phyloP scores from a whole-genome alignment of 2,888 invertebrate species.

The Ormyrus nitidulus region DNA sequence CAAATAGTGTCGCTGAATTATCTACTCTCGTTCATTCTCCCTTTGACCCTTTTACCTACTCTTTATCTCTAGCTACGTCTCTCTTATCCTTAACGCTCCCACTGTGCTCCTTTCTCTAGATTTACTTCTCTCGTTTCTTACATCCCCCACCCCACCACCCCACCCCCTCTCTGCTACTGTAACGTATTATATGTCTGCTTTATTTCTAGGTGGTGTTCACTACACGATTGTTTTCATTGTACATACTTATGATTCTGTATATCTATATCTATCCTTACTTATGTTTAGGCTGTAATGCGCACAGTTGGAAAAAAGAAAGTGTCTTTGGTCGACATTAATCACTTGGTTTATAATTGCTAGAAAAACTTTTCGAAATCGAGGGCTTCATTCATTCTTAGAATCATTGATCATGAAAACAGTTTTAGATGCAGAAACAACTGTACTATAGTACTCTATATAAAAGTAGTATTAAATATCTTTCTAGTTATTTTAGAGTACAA shows the following conservation, averaged over 20 bases:
- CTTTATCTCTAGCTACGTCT: neutral
- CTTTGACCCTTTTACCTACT: conserved; percentile 24
- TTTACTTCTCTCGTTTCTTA: conserved; percentile 22
- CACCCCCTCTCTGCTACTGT: conserved; percentile 63
- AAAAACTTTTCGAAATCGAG: neutral
- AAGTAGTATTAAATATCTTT: no score
- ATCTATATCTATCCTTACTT: conserved; percentile 39
- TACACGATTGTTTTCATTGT: conserved; percentile 66
- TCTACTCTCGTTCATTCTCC: conserved; percentile 40
- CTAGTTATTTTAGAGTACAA: no score
- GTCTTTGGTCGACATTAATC: neutral
- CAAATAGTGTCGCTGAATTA: conserved; percentile 30
- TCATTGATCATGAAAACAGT: no score
- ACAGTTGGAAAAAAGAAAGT: conserved; percentile 42
- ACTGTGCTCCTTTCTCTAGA: conserved; percentile 3
- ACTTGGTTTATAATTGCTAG: neutral
- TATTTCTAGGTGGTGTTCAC: conserved; percentile 74
- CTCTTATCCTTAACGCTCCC: neutral
- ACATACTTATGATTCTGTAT: conserved; percentile 55
- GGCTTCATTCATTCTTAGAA: no score
- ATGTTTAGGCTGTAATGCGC: conserved; percentile 27
- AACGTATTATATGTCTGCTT: conserved; percentile 68
- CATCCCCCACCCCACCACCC: conserved; percentile 17
- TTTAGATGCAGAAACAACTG: no score
- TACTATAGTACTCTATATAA: no score